Base-by-base conservation (phyloP, 37 sponge, comb jelly and placozoan genomes). In the Chondrilla cf. caribensis region DNA sequence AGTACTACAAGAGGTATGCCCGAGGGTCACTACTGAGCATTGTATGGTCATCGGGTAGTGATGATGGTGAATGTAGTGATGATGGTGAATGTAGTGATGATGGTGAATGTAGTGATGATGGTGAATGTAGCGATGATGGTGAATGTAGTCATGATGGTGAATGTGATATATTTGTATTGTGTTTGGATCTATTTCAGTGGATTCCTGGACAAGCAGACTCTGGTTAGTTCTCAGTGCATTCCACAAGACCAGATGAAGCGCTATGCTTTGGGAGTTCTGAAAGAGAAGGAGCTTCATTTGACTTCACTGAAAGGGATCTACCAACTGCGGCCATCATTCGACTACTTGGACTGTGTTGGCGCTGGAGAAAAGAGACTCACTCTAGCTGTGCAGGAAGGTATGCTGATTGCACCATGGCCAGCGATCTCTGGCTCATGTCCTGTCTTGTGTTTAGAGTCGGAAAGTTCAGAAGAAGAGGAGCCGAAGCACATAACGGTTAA, bases 401-500 rank as follows among this genome's bases (percentile, higher is more conserved):
- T n/a, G n/a, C n/a, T n/a, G n/a, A n/a, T n/a, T n/a, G n/a, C n/a
- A n/a, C n/a, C n/a, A n/a, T n/a, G n/a, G n/a, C n/a, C n/a, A n/a
- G n/a, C n/a, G n/a, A n/a, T n/a, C n/a, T n/a, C n/a, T n/a, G n/a
- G n/a, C n/a, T n/a, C n/a, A n/a, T n/a, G n/a, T n/a, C n/a, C n/a
- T n/a, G n/a, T n/a, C n/a, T n/a, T n/a, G n/a, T n/a, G n/a, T n/a
- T n/a, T 67, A 68, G 81, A 81, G 38, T 82, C 86, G 1, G 92
- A 87, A 79, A 85, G 83, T 82, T 85, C 84, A 55, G 88, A 78
- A 19, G 91, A 91, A 70, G 92, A 84, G 24, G 92, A 91, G 31
- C 88, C 92, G 5, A 85, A 71, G 42, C 92, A 82, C 14, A 86
- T 91, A 37, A 81, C 78, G 26, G 91, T 91, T 3, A 41, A 44